Conservation (phyloP, 1,140 invertebrate genomes). For the Cylas formicarius region DNA sequence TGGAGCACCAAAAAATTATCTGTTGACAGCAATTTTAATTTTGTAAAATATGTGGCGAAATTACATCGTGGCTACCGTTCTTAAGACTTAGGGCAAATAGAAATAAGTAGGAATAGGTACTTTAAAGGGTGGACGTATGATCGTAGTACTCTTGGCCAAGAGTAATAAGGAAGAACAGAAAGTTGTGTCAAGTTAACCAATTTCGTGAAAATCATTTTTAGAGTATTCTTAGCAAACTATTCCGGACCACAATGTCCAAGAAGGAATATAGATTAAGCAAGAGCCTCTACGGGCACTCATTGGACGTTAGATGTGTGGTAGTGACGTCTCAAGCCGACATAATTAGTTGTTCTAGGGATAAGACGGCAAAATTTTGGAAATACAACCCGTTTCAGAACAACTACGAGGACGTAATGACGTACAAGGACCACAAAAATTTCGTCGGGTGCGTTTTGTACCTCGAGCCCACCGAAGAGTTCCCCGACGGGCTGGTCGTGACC, state of each 20-base stretch:
- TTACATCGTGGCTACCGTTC: no score
- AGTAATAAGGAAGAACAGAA: no score
- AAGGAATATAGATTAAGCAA: conserved; percentile 60
- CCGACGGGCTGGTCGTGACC: conserved; percentile 74
- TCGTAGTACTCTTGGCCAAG: no score
- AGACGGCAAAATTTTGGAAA: conserved; percentile 77
- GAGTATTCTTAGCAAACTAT: no score
- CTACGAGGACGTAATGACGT: conserved; percentile 53
- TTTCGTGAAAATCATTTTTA: no score
- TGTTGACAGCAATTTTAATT: no score
- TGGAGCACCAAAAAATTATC: no score
- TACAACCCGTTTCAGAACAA: conserved; percentile 52
- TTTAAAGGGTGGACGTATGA: no score
- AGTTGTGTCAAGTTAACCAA: no score
- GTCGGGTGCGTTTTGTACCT: conserved; percentile 72
- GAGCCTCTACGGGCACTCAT: conserved; percentile 67
- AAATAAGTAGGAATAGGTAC: no score
- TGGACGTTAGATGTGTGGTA: conserved; percentile 73
- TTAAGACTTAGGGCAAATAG: no score
- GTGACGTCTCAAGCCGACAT: conserved; percentile 61
- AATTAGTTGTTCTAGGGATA: conserved; percentile 79
- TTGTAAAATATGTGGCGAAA: no score
- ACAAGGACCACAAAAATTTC: conserved; percentile 79
- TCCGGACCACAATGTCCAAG: conserved; percentile 39
- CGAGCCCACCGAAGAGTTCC: conserved; percentile 57